phyloP scores from a whole-genome alignment of 2,113 vertebrate genomes.

The Gopherus flavomarginatus region DNA sequence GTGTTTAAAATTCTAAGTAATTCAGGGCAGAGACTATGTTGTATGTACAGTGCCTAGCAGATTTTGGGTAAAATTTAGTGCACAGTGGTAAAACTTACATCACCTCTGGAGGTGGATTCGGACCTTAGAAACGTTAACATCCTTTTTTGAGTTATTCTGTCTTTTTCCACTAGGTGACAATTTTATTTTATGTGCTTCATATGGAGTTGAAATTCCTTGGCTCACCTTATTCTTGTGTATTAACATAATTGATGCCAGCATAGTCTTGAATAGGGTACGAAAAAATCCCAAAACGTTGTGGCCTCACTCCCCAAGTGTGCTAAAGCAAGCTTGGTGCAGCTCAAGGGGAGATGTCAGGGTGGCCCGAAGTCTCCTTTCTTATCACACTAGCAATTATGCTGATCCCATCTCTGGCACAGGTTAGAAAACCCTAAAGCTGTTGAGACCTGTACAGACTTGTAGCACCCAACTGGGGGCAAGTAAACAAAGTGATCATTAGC shows the following conservation, averaged over 20 bases:
- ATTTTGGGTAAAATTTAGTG: not conserved
- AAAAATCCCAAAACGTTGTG: not conserved
- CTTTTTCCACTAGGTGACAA: not conserved
- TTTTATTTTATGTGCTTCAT: not conserved
- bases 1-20: not conserved
- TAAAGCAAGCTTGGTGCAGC: not conserved
- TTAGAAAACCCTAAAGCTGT: not conserved
- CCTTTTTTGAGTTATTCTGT: not conserved
- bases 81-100: not conserved
- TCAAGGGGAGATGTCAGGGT: not conserved
- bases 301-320: not conserved
- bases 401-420: not conserved
- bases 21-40: not conserved
- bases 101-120: not conserved
- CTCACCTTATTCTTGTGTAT: not conserved
- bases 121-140: not conserved
- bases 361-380: not conserved
- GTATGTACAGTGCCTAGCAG: fast-evolving
- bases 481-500: not conserved
- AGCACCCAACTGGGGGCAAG: not conserved
- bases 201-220: not conserved
- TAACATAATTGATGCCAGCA: not conserved
- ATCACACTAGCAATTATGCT: not conserved
- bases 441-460: not conserved
- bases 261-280: not conserved